Evolutionary conservation across 2,888 invertebrate genomes (phyloP).

Genomic region (Phengaris arion): DNA sequence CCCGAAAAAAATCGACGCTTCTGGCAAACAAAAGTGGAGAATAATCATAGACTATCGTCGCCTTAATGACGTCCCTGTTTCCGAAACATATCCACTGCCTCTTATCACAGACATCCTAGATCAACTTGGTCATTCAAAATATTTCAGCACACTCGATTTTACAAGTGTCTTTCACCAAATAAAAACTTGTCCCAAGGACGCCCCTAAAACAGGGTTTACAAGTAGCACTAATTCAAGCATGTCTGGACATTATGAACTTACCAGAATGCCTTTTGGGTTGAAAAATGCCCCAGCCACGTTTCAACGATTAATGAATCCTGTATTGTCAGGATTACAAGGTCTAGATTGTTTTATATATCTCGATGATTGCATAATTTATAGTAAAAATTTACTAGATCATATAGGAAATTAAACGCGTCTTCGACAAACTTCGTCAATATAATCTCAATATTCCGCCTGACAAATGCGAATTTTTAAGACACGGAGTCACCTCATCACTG

Average conservation of each 20-base stretch:
- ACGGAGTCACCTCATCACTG: too few relatives aligned
- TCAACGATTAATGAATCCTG: background rate
- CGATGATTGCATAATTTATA: background rate
- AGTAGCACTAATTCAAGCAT: constrained; percentile 32
- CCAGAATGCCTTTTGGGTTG: constrained; percentile 14
- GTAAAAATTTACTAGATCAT: background rate
- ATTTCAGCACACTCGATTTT: constrained; percentile 41
- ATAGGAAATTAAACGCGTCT: too few relatives aligned
- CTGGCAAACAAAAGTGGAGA: constrained; percentile 34
- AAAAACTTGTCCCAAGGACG: constrained; percentile 26
- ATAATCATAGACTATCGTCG: constrained; percentile 35
- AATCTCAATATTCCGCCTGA: too few relatives aligned
- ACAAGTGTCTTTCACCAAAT: constrained; percentile 33
- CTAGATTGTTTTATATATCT: background rate
- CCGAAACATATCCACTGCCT: constrained; percentile 36
- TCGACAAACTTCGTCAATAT: too few relatives aligned
- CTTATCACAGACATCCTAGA: constrained; percentile 37
- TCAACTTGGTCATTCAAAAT: constrained; percentile 38
- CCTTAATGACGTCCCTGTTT: constrained; percentile 38
- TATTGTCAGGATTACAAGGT: background rate
- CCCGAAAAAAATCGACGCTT: constrained; percentile 39
- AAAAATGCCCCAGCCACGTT: constrained; percentile 7
- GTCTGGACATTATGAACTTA: constrained; percentile 4
- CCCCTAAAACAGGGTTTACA: constrained; percentile 39
- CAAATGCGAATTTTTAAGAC: too few relatives aligned